A percentile compares a stretch with the other conserved stretches of the same genome.
These are phyloP conservation scores for Temnothorax curvispinosus DNA, from an alignment of 1,140 invertebrate species.

Conservation along the genomic window DNA sequence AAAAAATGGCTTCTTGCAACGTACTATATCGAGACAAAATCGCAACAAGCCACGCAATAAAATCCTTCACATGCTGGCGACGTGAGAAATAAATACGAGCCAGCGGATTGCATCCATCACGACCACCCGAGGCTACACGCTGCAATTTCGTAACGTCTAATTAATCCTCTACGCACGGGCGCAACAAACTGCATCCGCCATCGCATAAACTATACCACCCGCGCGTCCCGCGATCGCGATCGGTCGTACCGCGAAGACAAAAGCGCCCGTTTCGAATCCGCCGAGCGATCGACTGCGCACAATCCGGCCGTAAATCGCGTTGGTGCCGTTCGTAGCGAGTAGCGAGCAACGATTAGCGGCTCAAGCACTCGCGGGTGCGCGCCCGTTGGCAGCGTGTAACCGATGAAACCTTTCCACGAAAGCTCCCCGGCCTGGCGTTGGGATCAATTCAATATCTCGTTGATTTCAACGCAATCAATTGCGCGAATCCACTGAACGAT, in stretches of 20 bases:
- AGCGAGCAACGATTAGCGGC: conserved; percentile 61
- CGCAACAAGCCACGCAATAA: conserved; percentile 8
- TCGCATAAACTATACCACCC: conserved; percentile 41
- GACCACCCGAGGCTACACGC: conserved; percentile 36
- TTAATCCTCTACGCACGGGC: conserved; percentile 54
- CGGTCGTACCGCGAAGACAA: conserved; percentile 37
- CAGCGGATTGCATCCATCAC: conserved; percentile 36
- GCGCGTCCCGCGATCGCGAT: conserved; percentile 7
- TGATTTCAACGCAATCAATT: background rate
- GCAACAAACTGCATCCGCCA: conserved; percentile 27
- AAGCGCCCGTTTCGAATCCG: conserved; percentile 20
- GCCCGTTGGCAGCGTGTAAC: conserved; percentile 64
- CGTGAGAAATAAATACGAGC: conserved; percentile 51
- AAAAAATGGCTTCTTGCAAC: background rate
- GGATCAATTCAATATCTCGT: conserved; percentile 15
- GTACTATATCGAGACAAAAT: background rate
- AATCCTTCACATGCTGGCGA: conserved; percentile 16
- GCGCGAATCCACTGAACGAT: background rate
- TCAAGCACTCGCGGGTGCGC: conserved; percentile 9
- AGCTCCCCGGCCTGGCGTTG: conserved; percentile 38
- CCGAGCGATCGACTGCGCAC: conserved; percentile 1
- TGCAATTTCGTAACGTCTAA: conserved; percentile 57
- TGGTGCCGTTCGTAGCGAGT: conserved; percentile 40
- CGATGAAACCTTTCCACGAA: conserved; percentile 68
- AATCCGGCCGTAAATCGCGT: conserved; percentile 61